Evolutionary conservation across 2,888 invertebrate genomes (phyloP).

Genomic region (Notocelia uddmanniana): DNA sequence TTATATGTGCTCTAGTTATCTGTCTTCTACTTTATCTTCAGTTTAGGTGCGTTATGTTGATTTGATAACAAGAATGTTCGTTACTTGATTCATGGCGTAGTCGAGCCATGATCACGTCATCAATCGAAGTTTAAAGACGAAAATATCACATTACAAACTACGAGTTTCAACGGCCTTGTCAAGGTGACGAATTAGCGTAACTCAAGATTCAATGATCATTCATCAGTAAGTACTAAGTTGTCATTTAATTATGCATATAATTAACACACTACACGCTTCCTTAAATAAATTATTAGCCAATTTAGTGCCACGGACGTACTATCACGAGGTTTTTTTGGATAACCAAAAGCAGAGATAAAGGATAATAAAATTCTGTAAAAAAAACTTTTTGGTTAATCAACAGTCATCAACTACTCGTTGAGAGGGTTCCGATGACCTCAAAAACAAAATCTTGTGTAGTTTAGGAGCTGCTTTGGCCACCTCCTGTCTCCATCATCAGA

Average conservation of each 20-base stretch:
- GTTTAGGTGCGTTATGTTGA: not conserved
- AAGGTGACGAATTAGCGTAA: constrained; percentile 40
- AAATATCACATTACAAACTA: constrained; percentile 16
- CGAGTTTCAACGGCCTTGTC: constrained; percentile 18
- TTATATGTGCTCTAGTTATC: too few species aligned
- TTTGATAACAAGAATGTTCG: constrained; percentile 8
- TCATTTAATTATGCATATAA: not conserved
- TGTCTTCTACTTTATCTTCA: not conserved
- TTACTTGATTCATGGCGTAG: constrained; percentile 5
- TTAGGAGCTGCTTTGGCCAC: too few species aligned
- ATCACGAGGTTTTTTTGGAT: not conserved
- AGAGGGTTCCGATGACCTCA: too few species aligned
- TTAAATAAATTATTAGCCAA: not conserved
- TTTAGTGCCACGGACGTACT: not conserved
- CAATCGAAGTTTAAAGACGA: constrained; percentile 8
- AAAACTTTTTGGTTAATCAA: too few species aligned
- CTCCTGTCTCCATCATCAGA: too few species aligned
- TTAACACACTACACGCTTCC: not conserved
- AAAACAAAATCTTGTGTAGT: too few species aligned
- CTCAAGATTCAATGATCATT: constrained; percentile 1
- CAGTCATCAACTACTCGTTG: too few species aligned
- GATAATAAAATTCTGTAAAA: too few species aligned
- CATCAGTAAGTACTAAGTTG: not conserved
- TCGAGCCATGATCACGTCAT: constrained; percentile 24
- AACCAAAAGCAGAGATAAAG: too few species aligned